Evolutionary conservation across 2,797 vertebrate genomes (phyloP), one percentile per base, ranked within the genome.

Genomic region (Coranthus polyacanthus): DNA sequence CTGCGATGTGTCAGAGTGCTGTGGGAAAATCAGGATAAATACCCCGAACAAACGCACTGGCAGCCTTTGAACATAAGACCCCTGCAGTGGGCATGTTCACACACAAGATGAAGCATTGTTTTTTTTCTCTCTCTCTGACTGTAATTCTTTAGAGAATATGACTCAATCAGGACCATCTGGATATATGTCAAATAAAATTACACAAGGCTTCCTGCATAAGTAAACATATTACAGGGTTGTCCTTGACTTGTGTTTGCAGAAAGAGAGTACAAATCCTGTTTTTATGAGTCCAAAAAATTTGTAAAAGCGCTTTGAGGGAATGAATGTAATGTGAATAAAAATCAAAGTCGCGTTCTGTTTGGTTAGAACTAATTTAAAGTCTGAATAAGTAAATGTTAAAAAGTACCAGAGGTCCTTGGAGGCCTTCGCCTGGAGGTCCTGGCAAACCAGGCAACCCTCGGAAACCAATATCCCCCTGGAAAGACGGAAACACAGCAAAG

Each of bases 401-500:
- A 41, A 47, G 44, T 95, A 97, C 96, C 88, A 79, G 91, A 54
- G 93, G 93, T 92, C 96, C 96, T 90, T 94, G 95, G 18, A 95
- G 64, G 26, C 96, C 96, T 92, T 96, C 94, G 22, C 96, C 96
- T 66, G 94, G 90, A 53, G 95, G 93, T 78, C 96, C 96, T 0
- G 93, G 83, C 45, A 81, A 88, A 70, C 96, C 96, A 42, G 82
- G 41, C 76, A 92, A 81, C 72, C 96, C 96, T 81, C 95, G 90
- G 44, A 91, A 94, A 34, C 96, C 96, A 21, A 94, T 61, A 75
- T 96, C 96, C 21, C 96, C 96, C 96, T 98, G 82, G 24, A 88
- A 73, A 64, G 0, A 2, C 22, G 11, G 32, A 62, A 56, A 75
- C 34, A 58, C 12, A 44, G 7, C 3, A 16, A 72, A 58, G 38